Evolutionary conservation across 2,113 vertebrate species (phyloP), one percentile per base, ranked within the genome.

Genomic region (Rostratula benghalensis): DNA sequence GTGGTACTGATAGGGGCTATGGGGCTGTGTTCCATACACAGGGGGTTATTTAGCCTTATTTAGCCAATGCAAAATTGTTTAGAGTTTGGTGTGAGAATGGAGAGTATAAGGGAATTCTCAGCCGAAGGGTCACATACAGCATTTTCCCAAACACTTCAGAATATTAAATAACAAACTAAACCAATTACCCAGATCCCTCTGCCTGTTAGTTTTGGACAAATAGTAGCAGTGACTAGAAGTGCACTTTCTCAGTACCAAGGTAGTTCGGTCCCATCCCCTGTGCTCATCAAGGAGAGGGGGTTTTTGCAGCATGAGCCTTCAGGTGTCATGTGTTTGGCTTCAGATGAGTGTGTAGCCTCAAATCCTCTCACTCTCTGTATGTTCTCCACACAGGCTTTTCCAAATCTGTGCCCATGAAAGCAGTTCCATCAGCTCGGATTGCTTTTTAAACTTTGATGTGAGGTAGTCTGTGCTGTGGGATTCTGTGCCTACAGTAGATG

Each of bases 341-440:
- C 37, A 68, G 53, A 0, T 16, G 7, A 85, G n/a, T 13, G 70
- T 4, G 27, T 45, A 50, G 6, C 88, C 41, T 43, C 17, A 16
- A 23, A 27, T 68, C 33, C 39, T 59, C 1, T 14, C 46, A 68
- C 71, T 70, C 22, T 79, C 41, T 1, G 0, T 33, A 3, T 30
- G 35, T 21, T 54, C 37, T 78, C 54, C 27, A 1, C 1, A 4
- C 19, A 3, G 20, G 1, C n/a, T 19, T 61, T 2, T 27, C 43
- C 35, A 23, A 2, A 3, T 12, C 31, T 51, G 7, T 64, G 37
- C 35, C 59, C n/a, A 13, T 31, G 46, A 13, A 50, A 60, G 43
- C 4, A 28, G n/a, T 83, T 45, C 5, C 1, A 18, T 11, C 64
- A 54, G 64, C 56, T 89, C 28, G 37, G 50, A 31, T 57, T 24